Base-by-base conservation (phyloP, 2,888 invertebrate genomes). In the Icerya purchasi region DNA sequence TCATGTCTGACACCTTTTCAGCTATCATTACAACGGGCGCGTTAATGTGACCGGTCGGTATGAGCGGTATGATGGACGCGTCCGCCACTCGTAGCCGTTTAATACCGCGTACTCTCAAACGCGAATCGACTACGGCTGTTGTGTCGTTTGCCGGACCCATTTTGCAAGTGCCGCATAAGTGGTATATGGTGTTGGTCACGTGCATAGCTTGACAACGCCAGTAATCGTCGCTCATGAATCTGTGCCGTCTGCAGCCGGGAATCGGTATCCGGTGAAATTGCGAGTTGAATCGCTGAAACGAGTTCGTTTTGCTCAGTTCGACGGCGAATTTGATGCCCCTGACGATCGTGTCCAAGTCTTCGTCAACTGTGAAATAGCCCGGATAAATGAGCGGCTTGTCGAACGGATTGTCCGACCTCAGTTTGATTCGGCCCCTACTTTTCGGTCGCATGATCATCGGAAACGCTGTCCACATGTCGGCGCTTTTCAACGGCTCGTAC, bases 11-110 rank as follows among this genome's bases (percentile, higher is more conserved):
- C 1, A 78, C 80, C 68, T 82, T 83, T 69, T 84, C 83, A 1
- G 81, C 84, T 55, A 84, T 78, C 78, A 83, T 81, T 64, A 79
- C 77, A 1, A 80, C 77, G 0, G 82, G 80, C 1, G 82, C 83
- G 68, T 80, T 78, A 1, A 81, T 81, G 67, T 84, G 82, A 2
- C 82, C 80, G 1, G 80, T 77, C 22, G 80, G 72, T 2, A 80
- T 77, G 3, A 76, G 71, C 0, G 83, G 83, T 65, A 80, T 79
- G 36, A 86, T 72, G 65, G 84, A 82, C 3, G 81, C 78, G 68
- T 84, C 84, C 1, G 76, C 81, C 1, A 84, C 81, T 14, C 84
- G 74, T 51, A 84, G 69, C 2, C 72, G 73, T 3, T 74, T 67
- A 1, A 82, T 69, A 1, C 82, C 82, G 65, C 79, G 73, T 0